Percentiles rank a stretch among this genome's conserved stretches.
Conservation (phyloP, 2,797 vertebrate species). For the Peromyscus attwateri region DNA sequence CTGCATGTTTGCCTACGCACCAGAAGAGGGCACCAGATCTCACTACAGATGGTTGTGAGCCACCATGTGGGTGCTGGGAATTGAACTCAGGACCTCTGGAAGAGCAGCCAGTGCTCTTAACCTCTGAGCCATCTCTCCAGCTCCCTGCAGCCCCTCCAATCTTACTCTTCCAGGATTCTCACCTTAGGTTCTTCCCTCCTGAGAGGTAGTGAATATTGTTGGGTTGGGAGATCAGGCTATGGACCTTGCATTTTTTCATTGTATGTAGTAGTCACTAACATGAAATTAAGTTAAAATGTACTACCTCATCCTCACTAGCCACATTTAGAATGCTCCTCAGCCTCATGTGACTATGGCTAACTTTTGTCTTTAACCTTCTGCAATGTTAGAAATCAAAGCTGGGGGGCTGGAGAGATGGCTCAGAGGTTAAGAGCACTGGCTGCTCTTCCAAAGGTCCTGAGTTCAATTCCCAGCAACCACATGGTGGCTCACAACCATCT, state of each 20-base stretch:
- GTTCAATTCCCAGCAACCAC: too few relatives aligned
- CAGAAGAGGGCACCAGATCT: not conserved
- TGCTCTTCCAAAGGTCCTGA: too few relatives aligned
- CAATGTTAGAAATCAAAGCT: not conserved
- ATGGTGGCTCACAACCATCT: too few relatives aligned
- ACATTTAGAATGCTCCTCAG: not conserved
- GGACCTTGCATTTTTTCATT: not conserved
- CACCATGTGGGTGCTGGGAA: not conserved
- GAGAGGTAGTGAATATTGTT: not conserved
- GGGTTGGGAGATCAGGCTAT: not conserved
- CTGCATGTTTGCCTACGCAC: not conserved
- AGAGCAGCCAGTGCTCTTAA: not conserved
- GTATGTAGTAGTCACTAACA: not conserved
- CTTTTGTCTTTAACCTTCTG: not conserved
- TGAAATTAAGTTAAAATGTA: conserved; percentile 31
- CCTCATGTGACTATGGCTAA: not conserved
- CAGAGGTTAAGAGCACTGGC: too few relatives aligned
- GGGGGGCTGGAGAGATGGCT: too few relatives aligned
- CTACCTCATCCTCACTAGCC: conserved; percentile 11
- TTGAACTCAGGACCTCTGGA: not conserved
- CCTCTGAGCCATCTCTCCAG: not conserved
- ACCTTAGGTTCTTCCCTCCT: not conserved
- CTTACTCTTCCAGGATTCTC: not conserved
- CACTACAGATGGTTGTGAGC: not conserved
- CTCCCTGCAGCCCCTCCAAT: not conserved